A percentile compares a stretch with the other conserved stretches of the same genome.
Evolutionary conservation across 2,888 invertebrate species (phyloP).

Genomic region (Terebella lapidaria): DNA sequence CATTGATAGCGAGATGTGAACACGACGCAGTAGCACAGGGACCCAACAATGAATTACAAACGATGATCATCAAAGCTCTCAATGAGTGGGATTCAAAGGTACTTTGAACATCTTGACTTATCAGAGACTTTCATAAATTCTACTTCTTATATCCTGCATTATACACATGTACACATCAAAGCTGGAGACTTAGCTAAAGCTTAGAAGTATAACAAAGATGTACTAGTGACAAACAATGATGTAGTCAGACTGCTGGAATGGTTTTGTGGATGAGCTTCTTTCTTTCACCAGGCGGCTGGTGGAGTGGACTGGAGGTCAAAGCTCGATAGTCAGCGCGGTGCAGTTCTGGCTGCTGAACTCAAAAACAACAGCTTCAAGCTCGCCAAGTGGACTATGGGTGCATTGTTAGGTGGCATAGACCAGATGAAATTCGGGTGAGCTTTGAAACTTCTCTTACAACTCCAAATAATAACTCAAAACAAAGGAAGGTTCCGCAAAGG

Average conservation of each 20-base stretch:
- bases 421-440: constrained; percentile 87
- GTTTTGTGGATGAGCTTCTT: no score
- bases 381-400: constrained; percentile 94
- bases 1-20: constrained; percentile 88
- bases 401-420: constrained; percentile 90
- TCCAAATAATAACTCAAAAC: no score
- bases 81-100: constrained; percentile 98
- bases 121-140: background rate
- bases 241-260: no score
- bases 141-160: background rate
- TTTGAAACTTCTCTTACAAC: no score
- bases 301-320: constrained; percentile 99
- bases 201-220: no score
- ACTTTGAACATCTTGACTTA: constrained; percentile 18
- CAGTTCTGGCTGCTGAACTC: constrained; percentile 95
- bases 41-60: constrained; percentile 75
- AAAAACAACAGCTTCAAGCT: constrained; percentile 99
- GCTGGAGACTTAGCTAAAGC: no score
- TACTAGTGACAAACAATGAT: no score
- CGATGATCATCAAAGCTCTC: constrained; percentile 89
- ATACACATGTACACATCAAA: no score
- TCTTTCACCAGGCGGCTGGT: constrained; percentile 70
- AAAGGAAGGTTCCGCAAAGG: no score
- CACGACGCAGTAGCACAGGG: constrained; percentile 79
- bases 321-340: constrained; percentile 93